Conservation (phyloP, 1,140 invertebrate genomes). For the Solen grandis region DNA sequence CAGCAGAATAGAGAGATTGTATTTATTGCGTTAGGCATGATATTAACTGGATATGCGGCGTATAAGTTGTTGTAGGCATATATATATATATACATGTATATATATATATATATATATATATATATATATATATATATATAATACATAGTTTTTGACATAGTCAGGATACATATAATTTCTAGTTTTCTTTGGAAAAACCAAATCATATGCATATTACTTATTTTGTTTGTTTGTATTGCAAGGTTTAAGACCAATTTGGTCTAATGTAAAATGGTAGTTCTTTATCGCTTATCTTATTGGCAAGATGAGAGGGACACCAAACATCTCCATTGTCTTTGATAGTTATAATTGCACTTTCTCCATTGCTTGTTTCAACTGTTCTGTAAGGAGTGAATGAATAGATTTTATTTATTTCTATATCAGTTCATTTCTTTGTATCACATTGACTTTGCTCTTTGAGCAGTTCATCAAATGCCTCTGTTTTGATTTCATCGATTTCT, state of each 20-base stretch:
- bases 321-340: neutral
- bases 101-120: too few relatives aligned
- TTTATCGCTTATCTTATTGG: too few relatives aligned
- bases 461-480: conserved; percentile 1
- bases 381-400: too few relatives aligned
- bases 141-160: neutral
- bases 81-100: too few relatives aligned
- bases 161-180: too few relatives aligned
- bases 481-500: conserved; percentile 12
- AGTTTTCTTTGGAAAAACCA: too few relatives aligned
- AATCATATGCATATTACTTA: conserved; percentile 11
- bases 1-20: too few relatives aligned
- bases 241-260: neutral
- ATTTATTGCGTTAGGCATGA: conserved; percentile 40
- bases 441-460: too few relatives aligned
- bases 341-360: conserved; percentile 3
- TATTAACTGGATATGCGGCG: conserved; percentile 14
- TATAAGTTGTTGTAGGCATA: conserved; percentile 21
- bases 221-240: conserved; percentile 10
- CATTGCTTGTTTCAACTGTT: too few relatives aligned
- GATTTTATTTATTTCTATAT: too few relatives aligned
- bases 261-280: neutral
- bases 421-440: too few relatives aligned
- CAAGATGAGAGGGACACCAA: too few relatives aligned
- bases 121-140: neutral